Evolutionary conservation across 2,113 vertebrate species (phyloP).

Genomic region (Trichomycterus rosablanca): DNA sequence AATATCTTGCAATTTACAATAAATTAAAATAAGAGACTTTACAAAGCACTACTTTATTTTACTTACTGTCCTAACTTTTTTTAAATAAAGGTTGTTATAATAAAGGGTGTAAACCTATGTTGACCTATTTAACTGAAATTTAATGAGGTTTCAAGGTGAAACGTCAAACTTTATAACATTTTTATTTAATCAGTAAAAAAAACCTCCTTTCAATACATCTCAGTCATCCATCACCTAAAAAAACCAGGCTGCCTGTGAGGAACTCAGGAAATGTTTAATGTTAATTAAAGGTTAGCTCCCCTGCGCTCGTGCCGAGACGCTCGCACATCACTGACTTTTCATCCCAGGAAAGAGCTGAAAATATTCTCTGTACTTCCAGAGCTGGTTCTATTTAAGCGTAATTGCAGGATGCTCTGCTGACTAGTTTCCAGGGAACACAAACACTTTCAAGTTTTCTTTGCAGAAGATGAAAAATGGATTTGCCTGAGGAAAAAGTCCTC

Average conservation of each 20-base stretch:
- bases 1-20: too few relatives aligned
- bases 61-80: too few relatives aligned
- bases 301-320: background rate
- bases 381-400: slow-evolving; percentile 55
- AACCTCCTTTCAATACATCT: background rate
- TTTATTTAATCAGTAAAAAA: background rate
- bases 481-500: slow-evolving; percentile 51
- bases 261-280: background rate
- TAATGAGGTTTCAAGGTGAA: too few relatives aligned
- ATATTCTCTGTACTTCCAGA: slow-evolving; percentile 15
- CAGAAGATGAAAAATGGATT: slow-evolving; percentile 10
- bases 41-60: too few relatives aligned
- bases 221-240: background rate
- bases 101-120: too few relatives aligned
- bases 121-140: too few relatives aligned
- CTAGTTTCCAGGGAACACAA: slow-evolving; percentile 19
- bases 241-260: background rate
- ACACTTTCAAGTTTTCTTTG: background rate
- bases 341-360: background rate
- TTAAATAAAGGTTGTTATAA: too few relatives aligned
- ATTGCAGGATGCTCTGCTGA: slow-evolving; percentile 47
- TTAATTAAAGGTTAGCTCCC: slow-evolving; percentile 4
- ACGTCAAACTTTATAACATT: background rate
- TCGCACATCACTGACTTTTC: background rate
- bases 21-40: too few relatives aligned